Base-by-base conservation (phyloP, 1,140 invertebrate genomes). In the Drosophila leontia region DNA sequence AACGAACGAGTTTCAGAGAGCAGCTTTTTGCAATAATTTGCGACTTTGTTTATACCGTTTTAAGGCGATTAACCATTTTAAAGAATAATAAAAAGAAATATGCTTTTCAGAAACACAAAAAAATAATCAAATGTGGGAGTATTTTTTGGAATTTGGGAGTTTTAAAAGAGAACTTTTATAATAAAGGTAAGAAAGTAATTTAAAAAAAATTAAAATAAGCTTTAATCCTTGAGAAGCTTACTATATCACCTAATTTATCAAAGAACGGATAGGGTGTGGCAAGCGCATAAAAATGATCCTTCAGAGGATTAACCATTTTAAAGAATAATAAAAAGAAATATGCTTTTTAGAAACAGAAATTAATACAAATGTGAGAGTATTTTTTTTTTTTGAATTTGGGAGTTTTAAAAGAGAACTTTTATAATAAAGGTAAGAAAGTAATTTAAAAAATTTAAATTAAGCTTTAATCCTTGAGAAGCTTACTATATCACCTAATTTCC, bases 1-100 rank as follows among this genome's bases (percentile, higher is more conserved):
- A 63, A 19, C 29, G 19, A 58, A 61, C 26, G 58, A 44, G 41
- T 45, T 63, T 51, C 48, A 62, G 19, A 41, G 15, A 64, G 57
- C 75, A 65, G 72, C 78, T 68, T 72, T 69, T 19, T 61, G 56
- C 60, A 42, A 60, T 57, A 3, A 48, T 57, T 65, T 78, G 45
- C 70, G 59, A 53, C 53, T 67, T 58, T 71, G 69, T 82, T 80
- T 64, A 23, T 69, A 70, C 69, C 63, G 75, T 81, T 80, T 68
- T 50, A 72, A 70, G 51, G 55, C 72, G 72, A 81, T 80, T 87
- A 80, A 83, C 64, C 63, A 61, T 78, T 72, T 81, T 47, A 62
- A 78, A 78, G 71, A 86, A 50, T 39, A 80, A 80, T 78, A 70
- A 78, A 78, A 62, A 41, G 51, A 62, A 78, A 70, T 55, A 70